Conservation (phyloP, 2,113 vertebrate species). For the Stomatorhinus ivindoensis region DNA sequence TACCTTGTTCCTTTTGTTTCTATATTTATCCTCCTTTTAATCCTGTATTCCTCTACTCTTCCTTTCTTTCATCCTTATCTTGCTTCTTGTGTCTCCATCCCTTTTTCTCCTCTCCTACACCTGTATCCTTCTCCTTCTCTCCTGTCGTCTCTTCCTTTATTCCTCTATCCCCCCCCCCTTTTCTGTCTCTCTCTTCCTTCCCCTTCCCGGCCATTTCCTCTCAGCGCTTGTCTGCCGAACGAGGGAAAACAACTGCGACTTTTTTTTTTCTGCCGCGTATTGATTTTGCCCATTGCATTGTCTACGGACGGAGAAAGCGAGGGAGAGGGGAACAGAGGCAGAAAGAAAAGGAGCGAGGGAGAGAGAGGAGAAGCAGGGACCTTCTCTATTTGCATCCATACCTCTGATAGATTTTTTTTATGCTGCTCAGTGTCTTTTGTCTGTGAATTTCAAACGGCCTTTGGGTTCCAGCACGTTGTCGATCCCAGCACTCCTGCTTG, state of each 20-base stretch:
- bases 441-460: not conserved
- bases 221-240: slow-evolving; percentile 19
- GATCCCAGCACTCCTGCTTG: not conserved
- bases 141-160: not conserved
- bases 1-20: not conserved
- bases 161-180: not conserved
- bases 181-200: not conserved
- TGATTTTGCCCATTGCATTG: slow-evolving; percentile 44
- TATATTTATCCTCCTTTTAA: not conserved
- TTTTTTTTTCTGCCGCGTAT: slow-evolving; percentile 36
- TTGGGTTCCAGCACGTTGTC: not conserved
- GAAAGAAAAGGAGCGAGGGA: not conserved
- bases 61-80: not conserved
- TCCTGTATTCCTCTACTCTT: not conserved
- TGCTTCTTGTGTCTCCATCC: not conserved
- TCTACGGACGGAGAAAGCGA: slow-evolving; percentile 32
- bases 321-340: slow-evolving; percentile 8
- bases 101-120: slow-evolving; percentile 1
- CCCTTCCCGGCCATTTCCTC: not conserved
- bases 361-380: not conserved
- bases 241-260: slow-evolving; percentile 39
- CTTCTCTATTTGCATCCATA: not conserved
- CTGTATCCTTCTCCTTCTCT: slow-evolving; percentile 13
- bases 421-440: not conserved
- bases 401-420: not conserved